phyloP scores from a whole-genome alignment of 2,113 vertebrate genomes.

The Microtus ochrogaster region DNA sequence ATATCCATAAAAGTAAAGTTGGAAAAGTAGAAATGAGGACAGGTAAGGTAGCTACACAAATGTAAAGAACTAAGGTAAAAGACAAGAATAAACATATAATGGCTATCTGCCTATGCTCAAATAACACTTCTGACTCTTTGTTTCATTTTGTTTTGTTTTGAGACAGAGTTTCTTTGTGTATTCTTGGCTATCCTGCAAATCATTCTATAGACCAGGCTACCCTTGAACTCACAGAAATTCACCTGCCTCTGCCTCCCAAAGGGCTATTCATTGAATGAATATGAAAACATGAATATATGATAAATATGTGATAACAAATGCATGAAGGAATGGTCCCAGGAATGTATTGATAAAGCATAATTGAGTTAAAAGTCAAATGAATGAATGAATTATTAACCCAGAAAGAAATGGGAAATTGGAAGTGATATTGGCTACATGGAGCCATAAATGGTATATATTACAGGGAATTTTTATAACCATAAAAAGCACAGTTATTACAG shows the following conservation, averaged over 20 bases:
- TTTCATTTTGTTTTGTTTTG: neutral
- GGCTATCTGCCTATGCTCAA: neutral
- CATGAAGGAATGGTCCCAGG: neutral
- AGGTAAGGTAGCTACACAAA: neutral
- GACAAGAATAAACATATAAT: neutral
- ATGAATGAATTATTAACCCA: neutral
- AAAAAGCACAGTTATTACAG: neutral
- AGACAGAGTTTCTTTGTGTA: neutral
- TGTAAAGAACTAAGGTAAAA: neutral
- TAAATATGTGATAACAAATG: neutral
- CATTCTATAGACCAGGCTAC: neutral
- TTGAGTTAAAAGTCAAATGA: neutral
- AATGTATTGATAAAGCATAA: conserved; percentile 15
- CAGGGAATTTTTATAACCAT: neutral
- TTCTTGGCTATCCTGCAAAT: neutral
- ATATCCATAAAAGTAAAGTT: neutral
- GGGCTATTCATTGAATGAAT: neutral
- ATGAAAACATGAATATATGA: neutral
- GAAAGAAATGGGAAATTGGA: neutral
- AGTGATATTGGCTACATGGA: neutral
- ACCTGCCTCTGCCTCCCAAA: neutral
- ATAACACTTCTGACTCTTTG: neutral
- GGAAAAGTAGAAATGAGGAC: neutral
- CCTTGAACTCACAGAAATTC: neutral
- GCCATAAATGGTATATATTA: neutral